A percentile compares a stretch with the other conserved stretches of the same genome.
Conservation (phyloP, 1,140 invertebrate species). For the Apocrypta bakeri region DNA sequence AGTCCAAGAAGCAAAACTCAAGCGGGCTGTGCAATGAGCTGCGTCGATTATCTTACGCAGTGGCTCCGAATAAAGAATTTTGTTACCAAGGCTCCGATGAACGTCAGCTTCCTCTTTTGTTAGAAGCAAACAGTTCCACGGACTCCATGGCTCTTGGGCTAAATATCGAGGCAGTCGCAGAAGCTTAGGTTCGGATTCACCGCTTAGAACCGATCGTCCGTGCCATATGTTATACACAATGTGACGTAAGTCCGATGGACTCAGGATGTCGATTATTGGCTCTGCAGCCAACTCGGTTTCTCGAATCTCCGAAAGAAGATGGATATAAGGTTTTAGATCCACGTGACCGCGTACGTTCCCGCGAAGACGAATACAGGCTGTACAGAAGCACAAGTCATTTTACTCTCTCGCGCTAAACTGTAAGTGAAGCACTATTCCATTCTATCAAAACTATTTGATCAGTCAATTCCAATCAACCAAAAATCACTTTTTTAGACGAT, state of each 20-base stretch:
- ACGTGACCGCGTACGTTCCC: conserved; percentile 58
- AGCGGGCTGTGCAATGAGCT: conserved; percentile 62
- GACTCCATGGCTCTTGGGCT: conserved; percentile 78
- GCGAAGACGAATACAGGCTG: conserved; percentile 63
- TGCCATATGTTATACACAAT: conserved; percentile 82
- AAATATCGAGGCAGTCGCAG: conserved; percentile 78
- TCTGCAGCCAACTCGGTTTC: background rate
- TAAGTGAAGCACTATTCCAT: too few relatives aligned
- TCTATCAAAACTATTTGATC: too few relatives aligned
- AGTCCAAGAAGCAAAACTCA: conserved; percentile 58
- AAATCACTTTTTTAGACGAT: too few relatives aligned
- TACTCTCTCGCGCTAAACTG: background rate
- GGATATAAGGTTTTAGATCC: conserved; percentile 76
- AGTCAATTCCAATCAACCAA: too few relatives aligned
- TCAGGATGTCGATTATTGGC: conserved; percentile 63
- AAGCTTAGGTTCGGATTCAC: conserved; percentile 75
- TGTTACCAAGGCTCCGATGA: conserved; percentile 66
- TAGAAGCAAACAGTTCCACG: conserved; percentile 83
- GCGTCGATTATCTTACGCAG: conserved; percentile 58
- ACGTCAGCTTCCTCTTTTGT: conserved; percentile 79
- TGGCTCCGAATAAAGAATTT: conserved; percentile 58
- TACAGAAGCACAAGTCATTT: conserved; percentile 41
- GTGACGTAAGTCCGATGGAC: conserved; percentile 79
- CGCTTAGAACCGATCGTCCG: conserved; percentile 79
- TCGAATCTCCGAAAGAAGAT: conserved; percentile 71